phyloP scores from a whole-genome alignment of 2,113 vertebrate species.

The Telmatochromis bifrenatus region DNA sequence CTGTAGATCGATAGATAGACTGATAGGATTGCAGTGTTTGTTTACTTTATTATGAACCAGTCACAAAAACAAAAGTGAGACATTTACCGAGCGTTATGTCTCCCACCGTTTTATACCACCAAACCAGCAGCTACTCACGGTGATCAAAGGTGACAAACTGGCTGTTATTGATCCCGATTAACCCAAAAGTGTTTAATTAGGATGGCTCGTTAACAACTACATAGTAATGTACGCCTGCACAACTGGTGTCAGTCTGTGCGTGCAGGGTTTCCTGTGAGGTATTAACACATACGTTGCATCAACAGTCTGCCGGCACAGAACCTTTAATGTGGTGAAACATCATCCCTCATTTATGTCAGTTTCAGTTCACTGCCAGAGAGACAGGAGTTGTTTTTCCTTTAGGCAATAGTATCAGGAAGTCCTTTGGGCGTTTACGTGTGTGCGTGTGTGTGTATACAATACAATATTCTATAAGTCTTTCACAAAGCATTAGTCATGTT shows the following conservation, averaged over 20 bases:
- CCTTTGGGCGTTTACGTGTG: background rate
- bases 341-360: background rate
- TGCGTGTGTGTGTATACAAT: background rate
- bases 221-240: too few relatives aligned
- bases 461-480: background rate
- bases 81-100: background rate
- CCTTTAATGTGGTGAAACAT: background rate
- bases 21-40: background rate
- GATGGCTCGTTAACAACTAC: background rate
- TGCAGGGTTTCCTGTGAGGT: background rate
- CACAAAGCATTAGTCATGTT: background rate
- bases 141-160: background rate
- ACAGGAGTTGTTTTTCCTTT: background rate
- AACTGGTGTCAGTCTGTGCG: background rate
- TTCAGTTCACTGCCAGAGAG: background rate
- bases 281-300: background rate
- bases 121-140: fast-evolving
- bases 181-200: background rate
- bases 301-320: background rate
- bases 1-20: background rate
- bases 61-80: background rate
- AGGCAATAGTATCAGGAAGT: background rate
- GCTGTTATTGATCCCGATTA: background rate
- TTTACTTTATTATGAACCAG: background rate
- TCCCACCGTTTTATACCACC: background rate